Base-by-base conservation (phyloP, 2,797 vertebrate genomes). In the Xiphophorus birchmanni region DNA sequence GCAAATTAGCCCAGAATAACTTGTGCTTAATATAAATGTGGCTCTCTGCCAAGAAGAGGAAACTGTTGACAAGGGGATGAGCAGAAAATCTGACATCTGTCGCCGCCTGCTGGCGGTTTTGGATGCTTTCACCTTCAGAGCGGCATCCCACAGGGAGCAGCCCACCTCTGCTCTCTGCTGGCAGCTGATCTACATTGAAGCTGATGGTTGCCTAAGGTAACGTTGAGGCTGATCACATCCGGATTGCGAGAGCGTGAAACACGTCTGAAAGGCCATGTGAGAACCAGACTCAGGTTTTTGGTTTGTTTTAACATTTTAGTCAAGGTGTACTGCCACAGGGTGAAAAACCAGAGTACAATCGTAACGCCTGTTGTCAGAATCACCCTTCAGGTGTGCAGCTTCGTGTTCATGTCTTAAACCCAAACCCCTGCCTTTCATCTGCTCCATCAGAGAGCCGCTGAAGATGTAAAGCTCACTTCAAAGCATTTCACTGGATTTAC, bases 1-100 rank as follows among this genome's bases (percentile, higher is more conserved):
- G 95, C 94, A 91, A 95, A 96, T 96, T 95, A 95, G 93, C 88
- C 60, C 80, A 85, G 86, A 88, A 92, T 91, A 89, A 94, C 90
- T 90, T 89, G 85, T 87, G 81, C 82, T 81, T 91, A 65, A 91
- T 91, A 84, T 88, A 88, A 93, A 92, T 77, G 84, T 94, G 94
- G 95, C 95, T 86, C 82, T 45, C 77, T 93, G 95, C 94, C 95
- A 95, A 90, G 45, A 52, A 32, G 80, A 86, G 80, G 82, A 84
- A 84, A 80, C 80, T 69, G 88, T 80, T 83, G 82, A 58, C 21
- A 52, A 12, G 0, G 50, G 32, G 75, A 17, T 0, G 1, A 47
- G 7, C 2, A 6, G n/a, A 29, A 76, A 12, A 56, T 50, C 81
- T 88, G 88, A 47, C 82, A n/a, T 80, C 9, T 54, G 82, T 79